phyloP scores from a whole-genome alignment of 2,113 vertebrate species.

The Vulpes lagopus region DNA sequence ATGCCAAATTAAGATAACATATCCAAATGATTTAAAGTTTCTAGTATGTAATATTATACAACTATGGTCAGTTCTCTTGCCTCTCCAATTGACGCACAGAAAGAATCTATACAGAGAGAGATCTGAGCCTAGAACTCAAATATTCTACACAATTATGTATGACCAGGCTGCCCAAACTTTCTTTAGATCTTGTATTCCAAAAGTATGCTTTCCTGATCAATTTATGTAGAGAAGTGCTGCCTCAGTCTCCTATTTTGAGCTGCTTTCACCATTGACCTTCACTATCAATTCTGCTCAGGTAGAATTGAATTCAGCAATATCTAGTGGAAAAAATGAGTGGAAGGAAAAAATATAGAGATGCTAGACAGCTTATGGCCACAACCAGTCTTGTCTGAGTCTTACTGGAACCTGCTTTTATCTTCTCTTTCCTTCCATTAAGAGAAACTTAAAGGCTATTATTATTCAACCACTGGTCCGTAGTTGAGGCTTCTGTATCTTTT shows the following conservation, averaged over 20 bases:
- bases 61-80: neutral
- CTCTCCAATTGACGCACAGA: neutral
- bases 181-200: neutral
- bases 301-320: neutral
- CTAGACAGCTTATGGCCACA: neutral
- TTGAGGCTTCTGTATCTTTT: neutral
- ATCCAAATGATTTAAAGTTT: neutral
- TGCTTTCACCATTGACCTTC: neutral
- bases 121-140: neutral
- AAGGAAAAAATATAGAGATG: neutral
- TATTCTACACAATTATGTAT: neutral
- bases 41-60: neutral
- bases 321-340: neutral
- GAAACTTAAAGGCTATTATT: neutral
- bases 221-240: neutral
- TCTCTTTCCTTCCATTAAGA: neutral
- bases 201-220: neutral
- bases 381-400: neutral
- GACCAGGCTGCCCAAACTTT: neutral
- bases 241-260: neutral
- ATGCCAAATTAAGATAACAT: neutral
- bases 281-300: neutral
- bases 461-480: neutral
- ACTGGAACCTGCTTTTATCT: conserved; percentile 16
- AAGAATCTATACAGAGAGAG: neutral